Evolutionary conservation across 64 coral and sea anemone genomes (phyloP), one percentile per base, ranked within the genome.

Genomic region (Porites lutea): DNA sequence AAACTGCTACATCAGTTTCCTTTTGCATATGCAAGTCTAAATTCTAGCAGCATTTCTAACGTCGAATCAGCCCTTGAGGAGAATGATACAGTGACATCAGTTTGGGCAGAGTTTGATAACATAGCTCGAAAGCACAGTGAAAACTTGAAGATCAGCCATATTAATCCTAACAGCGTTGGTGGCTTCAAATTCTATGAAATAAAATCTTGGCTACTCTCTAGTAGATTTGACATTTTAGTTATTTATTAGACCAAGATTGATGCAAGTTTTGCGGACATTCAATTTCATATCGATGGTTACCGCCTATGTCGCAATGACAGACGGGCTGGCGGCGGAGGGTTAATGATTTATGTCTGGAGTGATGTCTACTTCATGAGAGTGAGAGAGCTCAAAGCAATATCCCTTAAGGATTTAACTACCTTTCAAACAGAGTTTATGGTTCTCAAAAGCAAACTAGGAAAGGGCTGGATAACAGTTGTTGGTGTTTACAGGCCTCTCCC

Each of bases 221-320:
- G 79, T 3, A 82, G 79, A 23, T 46, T 61, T 0, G n/a, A 82
- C 47, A 13, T 82, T 14, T 13, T 82, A 8, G 57, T 61, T n/a
- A 81, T 81, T 81, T 81, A 37, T 37, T 0, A 37, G 27, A 37
- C 78, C 2, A 52, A 81, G 49, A 53, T 57, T 52, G 78, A 81
- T 81, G 52, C 10, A 14, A 86, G 44, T 70, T 86, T 69, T 61
- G 60, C 63, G 13, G 63, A 86, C 16, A 86, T 64, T 53, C 82
- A 86, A 69, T 86, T 69, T 86, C 78, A 58, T 3, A 13, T 81
- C 3, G 18, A 81, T 6, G 78, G 78, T 14, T 81, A n/a, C 20
- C 82, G 62, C 62, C 62, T 86, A 15, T 86, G 82, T 70, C 82
- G 82, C 37, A 70, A 63, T 37, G 82, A 86, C 43, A 86, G 82